A percentile compares a stretch with the other conserved stretches of the same genome.
Conservation (phyloP, 2,113 vertebrate genomes). For the Monarcha castaneiventris region DNA sequence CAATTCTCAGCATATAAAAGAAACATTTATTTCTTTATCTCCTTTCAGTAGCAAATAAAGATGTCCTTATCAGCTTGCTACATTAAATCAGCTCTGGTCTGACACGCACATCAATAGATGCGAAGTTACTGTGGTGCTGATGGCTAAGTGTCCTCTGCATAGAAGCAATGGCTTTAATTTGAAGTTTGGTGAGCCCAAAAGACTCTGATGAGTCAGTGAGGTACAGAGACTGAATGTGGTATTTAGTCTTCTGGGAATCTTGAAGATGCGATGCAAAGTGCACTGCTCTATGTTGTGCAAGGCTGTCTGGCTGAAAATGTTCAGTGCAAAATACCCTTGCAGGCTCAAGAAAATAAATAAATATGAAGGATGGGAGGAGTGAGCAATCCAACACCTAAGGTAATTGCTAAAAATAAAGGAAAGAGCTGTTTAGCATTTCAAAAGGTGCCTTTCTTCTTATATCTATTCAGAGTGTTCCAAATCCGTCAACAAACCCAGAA, state of each 20-base stretch:
- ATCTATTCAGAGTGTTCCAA: not conserved
- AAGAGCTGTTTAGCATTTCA: conserved; percentile 49
- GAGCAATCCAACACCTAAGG: not conserved
- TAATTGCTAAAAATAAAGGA: conserved; percentile 30
- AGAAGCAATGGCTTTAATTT: not conserved
- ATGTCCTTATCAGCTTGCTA: not conserved
- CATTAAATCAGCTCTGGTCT: not conserved
- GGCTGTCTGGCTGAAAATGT: not conserved
- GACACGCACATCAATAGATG: not conserved
- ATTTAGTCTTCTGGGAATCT: not conserved
- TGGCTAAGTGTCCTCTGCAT: not conserved
- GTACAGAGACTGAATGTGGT: not conserved
- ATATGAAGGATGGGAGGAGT: not conserved
- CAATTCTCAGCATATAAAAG: not conserved
- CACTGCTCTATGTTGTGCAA: not conserved
- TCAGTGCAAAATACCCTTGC: not conserved
- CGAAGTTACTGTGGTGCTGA: not conserved
- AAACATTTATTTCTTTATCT: not conserved
- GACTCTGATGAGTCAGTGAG: not conserved
- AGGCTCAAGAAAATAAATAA: not conserved
- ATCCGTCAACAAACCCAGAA: not conserved
- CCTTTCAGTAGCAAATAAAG: not conserved
- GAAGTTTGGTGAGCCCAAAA: not conserved
- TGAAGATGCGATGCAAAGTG: not conserved
- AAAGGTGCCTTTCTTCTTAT: conserved; percentile 7